These are phyloP conservation scores for Cyclophora punctaria DNA, from an alignment of 2,888 invertebrate species.

Conservation along the genomic window DNA sequence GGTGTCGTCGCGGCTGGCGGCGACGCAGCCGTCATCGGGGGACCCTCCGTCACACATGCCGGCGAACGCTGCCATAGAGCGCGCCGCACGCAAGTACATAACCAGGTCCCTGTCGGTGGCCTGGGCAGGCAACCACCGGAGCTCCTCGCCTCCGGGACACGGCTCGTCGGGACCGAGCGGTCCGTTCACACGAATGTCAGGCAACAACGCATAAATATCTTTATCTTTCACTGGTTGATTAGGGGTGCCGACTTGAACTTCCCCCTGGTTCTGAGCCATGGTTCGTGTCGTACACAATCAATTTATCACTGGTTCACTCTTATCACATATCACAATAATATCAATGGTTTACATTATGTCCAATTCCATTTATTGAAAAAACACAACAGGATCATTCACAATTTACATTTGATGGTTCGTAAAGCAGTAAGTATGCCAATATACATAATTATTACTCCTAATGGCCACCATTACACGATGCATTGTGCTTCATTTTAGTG, in stretches of 20 bases:
- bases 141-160: constrained; percentile 83
- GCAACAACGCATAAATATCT: constrained; percentile 72
- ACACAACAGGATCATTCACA: constrained; percentile 32
- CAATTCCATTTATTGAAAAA: constrained; percentile 31
- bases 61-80: constrained; percentile 98
- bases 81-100: constrained; percentile 97
- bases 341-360: constrained; percentile 54
- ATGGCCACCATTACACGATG: constrained; percentile 76
- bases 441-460: constrained; percentile 73
- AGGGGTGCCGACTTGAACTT: constrained; percentile 70
- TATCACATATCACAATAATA: constrained; percentile 45
- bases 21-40: constrained; percentile 97
- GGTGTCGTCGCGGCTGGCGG: constrained; percentile 97
- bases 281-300: constrained; percentile 19
- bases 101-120: constrained; percentile 95
- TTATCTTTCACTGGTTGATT: constrained; percentile 71
- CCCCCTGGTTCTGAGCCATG: constrained; percentile 74
- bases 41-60: constrained; percentile 99
- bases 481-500: constrained; percentile 62
- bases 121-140: constrained; percentile 96
- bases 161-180: constrained; percentile 64
- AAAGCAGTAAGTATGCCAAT: constrained; percentile 70
- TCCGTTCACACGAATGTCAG: constrained; percentile 71
- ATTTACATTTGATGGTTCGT: constrained; percentile 54
- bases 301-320: constrained; percentile 44